Conservation (phyloP, 1,140 invertebrate genomes). For the Parasteatoda tepidariorum region DNA sequence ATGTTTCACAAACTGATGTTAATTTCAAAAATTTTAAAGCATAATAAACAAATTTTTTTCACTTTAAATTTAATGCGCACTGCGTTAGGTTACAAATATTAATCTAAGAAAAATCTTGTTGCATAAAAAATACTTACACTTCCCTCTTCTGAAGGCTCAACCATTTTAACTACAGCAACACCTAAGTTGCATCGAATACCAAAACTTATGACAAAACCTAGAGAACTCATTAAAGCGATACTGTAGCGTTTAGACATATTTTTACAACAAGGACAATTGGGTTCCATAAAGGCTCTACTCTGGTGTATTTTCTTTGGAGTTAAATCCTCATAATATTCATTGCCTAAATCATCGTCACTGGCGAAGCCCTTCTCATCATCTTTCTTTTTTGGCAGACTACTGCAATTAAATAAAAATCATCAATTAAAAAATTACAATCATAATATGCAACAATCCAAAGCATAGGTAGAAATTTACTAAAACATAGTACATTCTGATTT, state of each 20-base stretch:
- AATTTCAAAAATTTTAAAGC: no score
- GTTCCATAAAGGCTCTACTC: slow-evolving; percentile 22
- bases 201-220: slow-evolving; percentile 93
- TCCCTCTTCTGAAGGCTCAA: slow-evolving; percentile 68
- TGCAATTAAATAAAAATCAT: slow-evolving; percentile 6
- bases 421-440: no score
- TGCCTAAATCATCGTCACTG: slow-evolving; percentile 22
- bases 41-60: no score
- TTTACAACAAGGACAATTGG: slow-evolving; percentile 70
- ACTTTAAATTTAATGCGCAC: no score
- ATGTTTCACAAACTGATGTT: no score
- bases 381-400: slow-evolving; percentile 22
- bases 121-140: slow-evolving; percentile 58
- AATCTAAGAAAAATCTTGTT: no score
- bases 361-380: slow-evolving; percentile 44
- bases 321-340: slow-evolving; percentile 36
- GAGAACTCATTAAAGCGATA: slow-evolving; percentile 84
- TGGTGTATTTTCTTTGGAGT: neutral
- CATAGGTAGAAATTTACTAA: no score
- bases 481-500: no score
- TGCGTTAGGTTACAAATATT: no score
- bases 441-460: no score
- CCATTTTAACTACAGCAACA: slow-evolving; percentile 89
- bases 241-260: slow-evolving; percentile 86
- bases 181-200: slow-evolving; percentile 97